Evolutionary conservation across 2,888 invertebrate species (phyloP).

Genomic region (Drosophila nr. perissopoda): DNA sequence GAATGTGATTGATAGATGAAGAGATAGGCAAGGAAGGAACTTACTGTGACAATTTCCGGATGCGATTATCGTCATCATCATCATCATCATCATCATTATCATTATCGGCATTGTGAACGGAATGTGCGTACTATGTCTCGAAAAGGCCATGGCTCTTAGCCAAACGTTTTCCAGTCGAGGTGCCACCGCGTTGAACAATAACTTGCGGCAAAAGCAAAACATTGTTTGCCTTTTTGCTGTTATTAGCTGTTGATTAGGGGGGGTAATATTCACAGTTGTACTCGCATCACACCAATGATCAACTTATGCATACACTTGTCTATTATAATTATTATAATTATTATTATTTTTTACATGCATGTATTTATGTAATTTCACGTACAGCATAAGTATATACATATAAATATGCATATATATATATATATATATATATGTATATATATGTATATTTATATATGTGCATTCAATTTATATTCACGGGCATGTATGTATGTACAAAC

Average conservation of each 20-base stretch:
- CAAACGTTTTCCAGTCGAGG: conserved; percentile 21
- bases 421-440: not conserved
- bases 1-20: conserved; percentile 10
- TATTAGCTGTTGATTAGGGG: conserved; percentile 55
- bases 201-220: conserved; percentile 50
- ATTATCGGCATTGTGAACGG: conserved; percentile 48
- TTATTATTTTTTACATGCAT: conserved; percentile 11
- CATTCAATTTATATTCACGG: conserved; percentile 21
- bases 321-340: conserved; percentile 5
- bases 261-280: conserved; percentile 26
- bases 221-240: conserved; percentile 44
- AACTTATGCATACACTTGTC: conserved; percentile 40
- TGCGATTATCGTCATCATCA: conserved; percentile 54
- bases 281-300: conserved; percentile 44
- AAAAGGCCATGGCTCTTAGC: conserved; percentile 56
- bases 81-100: conserved; percentile 48
- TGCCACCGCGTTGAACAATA: conserved; percentile 38
- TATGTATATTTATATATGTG: not conserved
- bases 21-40: conserved; percentile 38
- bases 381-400: not conserved
- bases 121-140: conserved; percentile 30
- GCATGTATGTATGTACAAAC: not conserved
- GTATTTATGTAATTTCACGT: conserved; percentile 19
- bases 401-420: not conserved
- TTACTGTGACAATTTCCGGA: conserved; percentile 71